phyloP scores from a whole-genome alignment of 2,113 vertebrate genomes.

The Candoia aspera region DNA sequence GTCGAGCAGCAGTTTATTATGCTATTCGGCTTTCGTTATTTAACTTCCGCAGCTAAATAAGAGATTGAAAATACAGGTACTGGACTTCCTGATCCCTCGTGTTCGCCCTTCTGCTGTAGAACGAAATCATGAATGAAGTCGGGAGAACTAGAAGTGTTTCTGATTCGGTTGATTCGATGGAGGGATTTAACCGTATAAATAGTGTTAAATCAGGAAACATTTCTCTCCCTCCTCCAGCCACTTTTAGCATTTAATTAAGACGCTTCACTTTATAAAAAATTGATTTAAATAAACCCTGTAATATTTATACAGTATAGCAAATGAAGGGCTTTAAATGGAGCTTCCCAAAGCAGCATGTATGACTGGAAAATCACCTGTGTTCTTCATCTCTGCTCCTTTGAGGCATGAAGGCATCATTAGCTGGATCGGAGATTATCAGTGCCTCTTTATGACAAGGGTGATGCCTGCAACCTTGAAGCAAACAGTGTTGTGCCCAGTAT shows the following conservation, averaged over 20 bases:
- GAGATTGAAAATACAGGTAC: background rate
- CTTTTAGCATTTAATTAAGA: background rate
- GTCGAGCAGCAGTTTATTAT: background rate
- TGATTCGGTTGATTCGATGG: background rate
- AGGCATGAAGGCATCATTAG: background rate
- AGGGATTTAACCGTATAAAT: background rate
- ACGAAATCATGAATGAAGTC: background rate
- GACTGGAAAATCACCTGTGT: background rate
- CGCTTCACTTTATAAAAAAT: background rate
- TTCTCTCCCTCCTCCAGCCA: background rate
- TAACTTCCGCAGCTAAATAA: background rate
- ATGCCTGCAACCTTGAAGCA: background rate
- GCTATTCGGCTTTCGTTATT: background rate
- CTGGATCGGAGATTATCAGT: background rate
- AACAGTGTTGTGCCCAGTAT: background rate
- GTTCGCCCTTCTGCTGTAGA: background rate
- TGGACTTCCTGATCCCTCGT: background rate
- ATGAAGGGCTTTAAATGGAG: background rate
- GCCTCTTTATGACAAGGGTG: background rate
- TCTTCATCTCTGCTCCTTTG: background rate
- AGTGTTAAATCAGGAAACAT: background rate
- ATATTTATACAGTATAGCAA: background rate
- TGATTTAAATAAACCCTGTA: background rate
- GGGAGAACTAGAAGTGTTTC: background rate
- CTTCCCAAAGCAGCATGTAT: background rate